Base-by-base conservation (phyloP, 1,140 invertebrate species). In the Metaphire vulgaris region DNA sequence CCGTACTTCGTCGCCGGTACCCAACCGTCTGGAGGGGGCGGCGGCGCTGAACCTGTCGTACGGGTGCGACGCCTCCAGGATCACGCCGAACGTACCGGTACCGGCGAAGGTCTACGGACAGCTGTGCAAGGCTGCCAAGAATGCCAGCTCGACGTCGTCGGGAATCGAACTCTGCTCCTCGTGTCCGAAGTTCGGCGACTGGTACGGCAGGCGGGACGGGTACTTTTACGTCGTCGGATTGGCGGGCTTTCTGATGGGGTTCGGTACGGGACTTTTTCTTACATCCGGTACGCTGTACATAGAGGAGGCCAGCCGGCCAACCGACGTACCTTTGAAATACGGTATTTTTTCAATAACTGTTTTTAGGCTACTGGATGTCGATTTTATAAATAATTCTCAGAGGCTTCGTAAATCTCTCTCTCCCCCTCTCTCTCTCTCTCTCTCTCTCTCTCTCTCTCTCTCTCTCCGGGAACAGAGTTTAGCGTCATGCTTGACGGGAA, bases 221-320 rank as follows among this genome's bases (percentile, higher is more conserved):
- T 56, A 12, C 21, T 6, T 56, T 56, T 21, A 56, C 41, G n/a
- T 41, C 33, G 26, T 73, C 32, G 33, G n/a, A 12, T 21, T 73
- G 26, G 72, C 31, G 2, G 72, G 72, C 28, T 64, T 73, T 34
- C 72, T 73, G 1, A 73, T 73, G 1, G 72, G 72, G 16, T n/a
- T 73, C 26, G 72, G 72, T 16, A 73, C 72, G 16, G 72, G 72
- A 28, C 41, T 73, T 2, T 73, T 73, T 41, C 31, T 34, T n/a
- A 73, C 72, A 28, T 26, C 34, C n/a, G 72, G 72, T 15, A 73
- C 41, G 6, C 15, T 73, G 1, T 73, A 73, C 72, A 64, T 73
- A 26, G 72, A 73, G 31, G 72, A 33, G 21, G 34, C 32, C 33
- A 29, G 33, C 16, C 26, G 34, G n/a, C 33, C 33, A 29, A 56